Percentiles rank a stretch among this genome's conserved stretches.
These are phyloP conservation scores for Dromaius novaehollandiae DNA, from an alignment of 2,113 vertebrate species.

Conservation along the genomic window DNA sequence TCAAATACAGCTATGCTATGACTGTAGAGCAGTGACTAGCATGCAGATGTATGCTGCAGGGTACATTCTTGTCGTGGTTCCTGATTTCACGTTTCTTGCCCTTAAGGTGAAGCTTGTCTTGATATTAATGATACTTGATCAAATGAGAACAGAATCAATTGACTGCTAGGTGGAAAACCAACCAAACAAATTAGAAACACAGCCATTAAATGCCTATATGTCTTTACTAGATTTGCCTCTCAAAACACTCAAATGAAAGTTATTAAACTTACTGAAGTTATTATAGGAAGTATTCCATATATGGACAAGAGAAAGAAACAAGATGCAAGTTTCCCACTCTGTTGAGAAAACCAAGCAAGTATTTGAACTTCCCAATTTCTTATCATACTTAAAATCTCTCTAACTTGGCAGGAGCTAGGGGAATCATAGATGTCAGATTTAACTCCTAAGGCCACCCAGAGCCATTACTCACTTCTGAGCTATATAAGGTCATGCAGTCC, in stretches of 20 bases:
- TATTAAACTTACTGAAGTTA: not conserved
- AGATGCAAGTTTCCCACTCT: not conserved
- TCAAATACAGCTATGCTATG: fast-evolving
- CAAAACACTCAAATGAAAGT: not conserved
- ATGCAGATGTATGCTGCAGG: not conserved
- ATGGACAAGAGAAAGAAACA: not conserved
- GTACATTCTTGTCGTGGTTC: fast-evolving
- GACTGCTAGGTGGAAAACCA: not conserved
- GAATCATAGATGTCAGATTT: not conserved
- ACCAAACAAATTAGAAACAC: not conserved
- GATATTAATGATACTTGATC: not conserved
- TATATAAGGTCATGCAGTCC: not conserved
- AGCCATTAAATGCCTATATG: not conserved
- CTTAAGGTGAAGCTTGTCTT: not conserved
- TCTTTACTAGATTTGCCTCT: not conserved
- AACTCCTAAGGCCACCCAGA: not conserved
- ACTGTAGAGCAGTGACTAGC: not conserved
- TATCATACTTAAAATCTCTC: not conserved
- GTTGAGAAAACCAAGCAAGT: not conserved
- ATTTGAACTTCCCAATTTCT: not conserved
- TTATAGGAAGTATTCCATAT: not conserved
- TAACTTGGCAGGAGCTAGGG: not conserved
- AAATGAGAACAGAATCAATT: not conserved
- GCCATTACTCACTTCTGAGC: not conserved
- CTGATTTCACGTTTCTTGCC: not conserved